A percentile compares a stretch with the other conserved stretches of the same genome.
These are phyloP conservation scores for Caradrina clavipalpis DNA, from an alignment of 2,888 invertebrate genomes.

Conservation along the genomic window DNA sequence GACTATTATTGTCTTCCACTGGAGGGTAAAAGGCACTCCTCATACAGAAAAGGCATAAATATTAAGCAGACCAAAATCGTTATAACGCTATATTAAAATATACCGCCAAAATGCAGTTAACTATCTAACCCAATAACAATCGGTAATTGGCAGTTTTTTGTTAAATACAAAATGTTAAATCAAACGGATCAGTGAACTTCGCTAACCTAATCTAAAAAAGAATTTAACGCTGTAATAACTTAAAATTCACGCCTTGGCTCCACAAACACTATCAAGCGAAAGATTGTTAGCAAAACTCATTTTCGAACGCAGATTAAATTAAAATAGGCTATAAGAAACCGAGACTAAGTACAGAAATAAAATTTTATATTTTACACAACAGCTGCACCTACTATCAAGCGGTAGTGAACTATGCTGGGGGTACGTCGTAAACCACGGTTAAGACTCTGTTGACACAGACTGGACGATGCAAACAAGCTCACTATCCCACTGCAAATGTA, in stretches of 20 bases:
- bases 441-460: constrained; percentile 61
- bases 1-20: too few species aligned
- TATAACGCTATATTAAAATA: too few species aligned
- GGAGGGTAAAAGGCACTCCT: too few species aligned
- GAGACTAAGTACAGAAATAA: background rate
- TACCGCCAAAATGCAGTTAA: too few species aligned
- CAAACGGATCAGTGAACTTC: background rate
- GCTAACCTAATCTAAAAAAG: background rate
- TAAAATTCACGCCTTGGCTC: too few species aligned
- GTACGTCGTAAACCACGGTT: constrained; percentile 40
- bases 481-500: constrained; percentile 41
- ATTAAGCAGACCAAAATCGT: too few species aligned
- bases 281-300: background rate
- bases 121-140: too few species aligned
- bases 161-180: too few species aligned
- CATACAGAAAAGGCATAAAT: too few species aligned
- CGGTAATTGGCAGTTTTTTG: too few species aligned
- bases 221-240: background rate
- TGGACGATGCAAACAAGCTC: constrained; percentile 62
- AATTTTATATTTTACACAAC: background rate
- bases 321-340: background rate
- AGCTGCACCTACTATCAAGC: background rate
- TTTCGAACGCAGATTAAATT: background rate
- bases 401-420: constrained; percentile 18
- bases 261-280: background rate